Conservation (phyloP, 2,888 invertebrate species). For the Tetrapedia diversipes region DNA sequence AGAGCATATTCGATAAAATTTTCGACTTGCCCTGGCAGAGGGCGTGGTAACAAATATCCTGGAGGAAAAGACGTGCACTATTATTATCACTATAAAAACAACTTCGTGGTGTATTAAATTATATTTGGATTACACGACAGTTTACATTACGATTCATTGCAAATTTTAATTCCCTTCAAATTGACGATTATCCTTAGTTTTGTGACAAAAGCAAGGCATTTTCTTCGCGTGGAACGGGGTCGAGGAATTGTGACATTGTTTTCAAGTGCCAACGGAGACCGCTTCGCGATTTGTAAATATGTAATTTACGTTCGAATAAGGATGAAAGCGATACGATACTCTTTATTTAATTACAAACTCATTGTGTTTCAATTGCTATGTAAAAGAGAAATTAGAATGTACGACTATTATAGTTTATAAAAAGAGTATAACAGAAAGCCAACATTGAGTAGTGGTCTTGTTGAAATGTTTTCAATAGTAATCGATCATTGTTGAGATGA, state of each 20-base stretch:
- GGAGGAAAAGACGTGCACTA: neutral
- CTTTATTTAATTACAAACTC: constrained; percentile 31
- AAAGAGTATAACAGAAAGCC: constrained; percentile 6
- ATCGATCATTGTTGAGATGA: neutral
- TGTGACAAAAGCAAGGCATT: neutral
- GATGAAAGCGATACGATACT: constrained; percentile 30
- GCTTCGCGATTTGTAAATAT: constrained; percentile 76
- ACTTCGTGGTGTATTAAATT: neutral
- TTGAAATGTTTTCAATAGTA: constrained; percentile 19
- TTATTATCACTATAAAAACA: neutral
- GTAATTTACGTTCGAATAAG: constrained; percentile 73
- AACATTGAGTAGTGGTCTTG: constrained; percentile 5
- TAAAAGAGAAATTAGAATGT: constrained; percentile 11
- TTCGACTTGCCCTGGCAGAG: neutral
- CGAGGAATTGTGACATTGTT: constrained; percentile 51
- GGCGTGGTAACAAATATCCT: neutral
- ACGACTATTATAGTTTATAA: constrained; percentile 10
- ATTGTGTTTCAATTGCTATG: constrained; percentile 30
- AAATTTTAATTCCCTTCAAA: neutral
- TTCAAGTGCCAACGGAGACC: constrained; percentile 53
- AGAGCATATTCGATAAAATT: neutral
- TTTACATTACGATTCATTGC: neutral
- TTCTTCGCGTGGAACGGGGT: constrained; percentile 37
- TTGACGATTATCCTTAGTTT: neutral
- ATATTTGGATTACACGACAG: neutral